phyloP scores from a whole-genome alignment of 2,888 invertebrate genomes.

The Drosophila falleni region DNA sequence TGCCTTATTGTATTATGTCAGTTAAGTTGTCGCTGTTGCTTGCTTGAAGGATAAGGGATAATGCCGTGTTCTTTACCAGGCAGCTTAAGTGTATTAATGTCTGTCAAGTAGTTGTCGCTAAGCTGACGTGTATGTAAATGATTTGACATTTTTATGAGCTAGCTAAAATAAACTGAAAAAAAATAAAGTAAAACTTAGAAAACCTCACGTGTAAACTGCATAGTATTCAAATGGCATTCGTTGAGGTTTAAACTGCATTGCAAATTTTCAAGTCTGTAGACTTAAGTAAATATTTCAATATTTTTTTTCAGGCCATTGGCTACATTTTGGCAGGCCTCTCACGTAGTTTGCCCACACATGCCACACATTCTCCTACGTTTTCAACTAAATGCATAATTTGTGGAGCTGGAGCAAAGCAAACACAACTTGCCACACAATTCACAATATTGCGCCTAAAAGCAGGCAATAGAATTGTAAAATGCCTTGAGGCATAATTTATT shows the following conservation, averaged over 20 bases:
- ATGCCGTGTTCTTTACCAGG: slow-evolving; percentile 70
- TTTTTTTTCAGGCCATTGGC: slow-evolving; percentile 61
- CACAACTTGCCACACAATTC: slow-evolving; percentile 42
- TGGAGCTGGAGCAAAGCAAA: slow-evolving; percentile 23
- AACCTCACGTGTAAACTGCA: slow-evolving; percentile 10
- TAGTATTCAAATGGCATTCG: slow-evolving; percentile 9
- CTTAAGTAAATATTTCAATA: slow-evolving; percentile 67
- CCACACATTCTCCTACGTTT: slow-evolving; percentile 32
- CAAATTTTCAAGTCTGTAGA: slow-evolving; percentile 18
- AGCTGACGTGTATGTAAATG: slow-evolving; percentile 78
- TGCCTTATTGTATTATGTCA: slow-evolving; percentile 81
- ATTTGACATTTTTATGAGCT: slow-evolving; percentile 79
- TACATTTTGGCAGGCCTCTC: slow-evolving; percentile 59
- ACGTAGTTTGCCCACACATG: slow-evolving; percentile 68
- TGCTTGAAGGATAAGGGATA: slow-evolving; percentile 73
- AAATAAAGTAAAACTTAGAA: background rate
- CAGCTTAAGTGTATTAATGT: slow-evolving; percentile 81
- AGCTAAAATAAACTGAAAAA: slow-evolving; percentile 18
- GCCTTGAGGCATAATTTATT: slow-evolving; percentile 74
- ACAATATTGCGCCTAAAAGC: slow-evolving; percentile 63
- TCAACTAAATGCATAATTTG: slow-evolving; percentile 75
- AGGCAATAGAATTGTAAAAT: slow-evolving; percentile 74
- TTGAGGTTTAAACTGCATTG: slow-evolving; percentile 26
- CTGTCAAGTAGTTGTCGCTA: slow-evolving; percentile 77
- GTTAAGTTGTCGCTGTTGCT: slow-evolving; percentile 73